phyloP scores from a whole-genome alignment of 1,140 invertebrate genomes.

The Aphidius gifuensis region DNA sequence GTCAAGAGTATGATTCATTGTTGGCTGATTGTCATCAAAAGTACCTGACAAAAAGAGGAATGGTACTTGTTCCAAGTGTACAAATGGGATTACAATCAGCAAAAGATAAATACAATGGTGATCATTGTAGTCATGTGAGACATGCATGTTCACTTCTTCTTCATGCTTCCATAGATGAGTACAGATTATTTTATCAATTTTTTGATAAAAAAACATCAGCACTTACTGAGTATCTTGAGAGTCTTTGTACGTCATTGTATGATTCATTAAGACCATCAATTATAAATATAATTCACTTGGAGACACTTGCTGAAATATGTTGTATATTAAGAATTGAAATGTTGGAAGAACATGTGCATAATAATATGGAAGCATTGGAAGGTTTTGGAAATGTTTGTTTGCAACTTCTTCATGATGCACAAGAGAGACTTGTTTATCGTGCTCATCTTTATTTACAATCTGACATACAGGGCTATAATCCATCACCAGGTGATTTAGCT shows the following conservation, averaged over 20 bases:
- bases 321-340: conserved; percentile 91
- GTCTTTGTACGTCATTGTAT: conserved; percentile 85
- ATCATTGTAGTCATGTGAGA: conserved; percentile 84
- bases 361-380: conserved; percentile 70
- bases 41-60: conserved; percentile 76
- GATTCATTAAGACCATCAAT: conserved; percentile 92
- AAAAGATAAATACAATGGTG: conserved; percentile 63
- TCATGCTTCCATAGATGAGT: conserved; percentile 90
- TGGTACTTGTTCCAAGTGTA: conserved; percentile 74
- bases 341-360: conserved; percentile 88
- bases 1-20: conserved; percentile 74
- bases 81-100: conserved; percentile 65
- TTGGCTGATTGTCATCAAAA: conserved; percentile 81
- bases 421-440: conserved; percentile 93
- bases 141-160: conserved; percentile 86
- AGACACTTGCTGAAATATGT: conserved; percentile 95
- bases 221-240: conserved; percentile 75
- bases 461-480: conserved; percentile 86
- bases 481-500: conserved; percentile 91
- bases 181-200: conserved; percentile 85
- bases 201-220: conserved; percentile 67
- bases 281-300: conserved; percentile 95
- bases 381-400: conserved; percentile 82
- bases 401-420: conserved; percentile 92
- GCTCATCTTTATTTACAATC: conserved; percentile 91